Evolutionary conservation across 1,140 invertebrate species (phyloP), one percentile per base, ranked within the genome.

Genomic region (Platyscapa corneri): DNA sequence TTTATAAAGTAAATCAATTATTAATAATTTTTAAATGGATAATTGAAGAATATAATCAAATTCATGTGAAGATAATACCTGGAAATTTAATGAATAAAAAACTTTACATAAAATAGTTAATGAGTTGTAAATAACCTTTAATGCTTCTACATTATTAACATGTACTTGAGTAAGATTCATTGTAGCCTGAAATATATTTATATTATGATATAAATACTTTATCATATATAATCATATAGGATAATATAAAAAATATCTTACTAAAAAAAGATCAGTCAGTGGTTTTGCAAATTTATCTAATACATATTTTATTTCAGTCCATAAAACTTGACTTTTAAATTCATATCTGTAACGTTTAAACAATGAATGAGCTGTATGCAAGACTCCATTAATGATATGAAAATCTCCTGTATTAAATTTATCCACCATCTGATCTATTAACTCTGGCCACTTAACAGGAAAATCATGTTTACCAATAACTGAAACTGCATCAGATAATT

Each of bases 221-320:
- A 30, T 67, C 0, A 65, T 65, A n/a, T 67, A 70, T 32, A 23
- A 49, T 23, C 8, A 81, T 70, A 39, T 82, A 46, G 88, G 78
- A 81, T 39, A 81, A 76, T 3, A 23, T 82, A 82, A 86, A 82
- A 86, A 84, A 67, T 78, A 84, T 85, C 94, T 95, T 94, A 98
- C 96, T 89, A 96, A 92, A 93, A 99, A 97, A 3, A 99, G 93
- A 92, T 99, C 97, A 56, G 98, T 99, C 23, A 99, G 94, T 2
- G 98, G 97, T 90, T 97, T 95, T 0, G 98, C 98, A 95, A 99
- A 98, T 87, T 97, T 96, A 60, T 98, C 97, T 70, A 99, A 92
- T 0, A 99, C 98, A 94, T 97, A 97, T 94, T 99, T 99, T 78
- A 99, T 99, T 94, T 99, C 99, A 81, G 95, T 95, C 98, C 98